These are phyloP conservation scores for Heterodera schachtii DNA, from an alignment of 1,140 invertebrate genomes.

Conservation along the genomic window DNA sequence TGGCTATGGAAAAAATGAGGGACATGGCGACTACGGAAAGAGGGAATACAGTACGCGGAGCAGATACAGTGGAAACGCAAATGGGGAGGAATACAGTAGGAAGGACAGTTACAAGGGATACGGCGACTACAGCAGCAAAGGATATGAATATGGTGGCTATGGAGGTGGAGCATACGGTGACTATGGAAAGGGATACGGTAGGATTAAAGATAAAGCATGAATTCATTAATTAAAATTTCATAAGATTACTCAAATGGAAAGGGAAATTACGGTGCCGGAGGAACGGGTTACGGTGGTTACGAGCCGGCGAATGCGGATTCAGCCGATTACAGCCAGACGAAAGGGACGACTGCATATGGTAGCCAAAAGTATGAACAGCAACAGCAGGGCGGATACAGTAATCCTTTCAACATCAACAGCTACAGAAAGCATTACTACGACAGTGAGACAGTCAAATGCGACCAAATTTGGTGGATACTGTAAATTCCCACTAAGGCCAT, in stretches of 20 bases:
- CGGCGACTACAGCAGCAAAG: not conserved
- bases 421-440: constrained; percentile 8
- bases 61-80: not conserved
- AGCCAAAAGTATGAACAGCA: not conserved
- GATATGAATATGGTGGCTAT: too few relatives aligned
- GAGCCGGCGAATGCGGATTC: not conserved
- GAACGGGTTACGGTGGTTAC: not conserved
- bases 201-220: not conserved
- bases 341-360: not conserved
- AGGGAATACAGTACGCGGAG: not conserved
- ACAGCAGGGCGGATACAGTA: not conserved
- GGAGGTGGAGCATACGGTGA: too few relatives aligned
- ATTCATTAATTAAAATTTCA: not conserved
- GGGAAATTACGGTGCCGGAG: not conserved
- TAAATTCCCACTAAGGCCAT: constrained; percentile 21
- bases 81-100: not conserved
- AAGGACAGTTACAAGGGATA: not conserved
- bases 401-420: constrained; percentile 3
- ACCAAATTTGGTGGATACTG: constrained; percentile 8
- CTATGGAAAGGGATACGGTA: not conserved
- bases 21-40: not conserved
- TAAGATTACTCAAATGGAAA: not conserved
- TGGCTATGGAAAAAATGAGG: not conserved
- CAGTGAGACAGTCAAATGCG: not conserved
- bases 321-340: not conserved